A percentile compares a stretch with the other conserved stretches of the same genome.
Evolutionary conservation across 2,797 vertebrate species (phyloP).

Genomic region (Thripadectes ignobilis): DNA sequence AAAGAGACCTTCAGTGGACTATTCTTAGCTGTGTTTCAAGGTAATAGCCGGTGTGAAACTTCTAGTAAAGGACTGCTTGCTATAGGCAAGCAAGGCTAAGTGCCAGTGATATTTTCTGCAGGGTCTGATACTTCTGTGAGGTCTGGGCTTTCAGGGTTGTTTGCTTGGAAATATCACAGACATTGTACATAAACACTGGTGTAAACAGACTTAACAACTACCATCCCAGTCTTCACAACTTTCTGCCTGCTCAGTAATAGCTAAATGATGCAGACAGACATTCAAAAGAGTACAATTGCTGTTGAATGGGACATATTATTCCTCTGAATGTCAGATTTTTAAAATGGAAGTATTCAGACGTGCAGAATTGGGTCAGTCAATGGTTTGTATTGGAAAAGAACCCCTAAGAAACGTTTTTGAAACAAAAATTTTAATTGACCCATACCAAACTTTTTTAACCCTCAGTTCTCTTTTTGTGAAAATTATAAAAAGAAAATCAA

Average conservation of each 20-base stretch:
- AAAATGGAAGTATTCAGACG: background rate
- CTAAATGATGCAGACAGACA: background rate
- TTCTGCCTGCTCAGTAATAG: background rate
- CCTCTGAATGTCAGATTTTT: background rate
- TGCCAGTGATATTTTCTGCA: background rate
- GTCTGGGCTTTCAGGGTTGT: background rate
- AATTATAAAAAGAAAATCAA: background rate
- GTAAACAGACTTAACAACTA: background rate
- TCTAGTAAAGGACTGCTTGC: background rate
- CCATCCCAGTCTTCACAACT: background rate
- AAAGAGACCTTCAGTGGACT: background rate
- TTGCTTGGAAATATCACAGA: background rate
- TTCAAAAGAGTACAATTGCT: background rate
- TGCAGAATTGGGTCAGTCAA: background rate
- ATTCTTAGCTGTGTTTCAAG: background rate
- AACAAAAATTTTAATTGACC: background rate
- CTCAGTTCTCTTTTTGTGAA: background rate
- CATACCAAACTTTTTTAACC: background rate
- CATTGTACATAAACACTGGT: background rate
- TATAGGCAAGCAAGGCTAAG: background rate
- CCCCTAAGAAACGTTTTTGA: background rate
- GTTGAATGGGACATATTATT: background rate
- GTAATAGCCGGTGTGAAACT: background rate
- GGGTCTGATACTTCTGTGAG: background rate
- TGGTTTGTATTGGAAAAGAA: background rate